phyloP scores from a whole-genome alignment of 2,888 invertebrate species.

The Drosophila prostipennis region DNA sequence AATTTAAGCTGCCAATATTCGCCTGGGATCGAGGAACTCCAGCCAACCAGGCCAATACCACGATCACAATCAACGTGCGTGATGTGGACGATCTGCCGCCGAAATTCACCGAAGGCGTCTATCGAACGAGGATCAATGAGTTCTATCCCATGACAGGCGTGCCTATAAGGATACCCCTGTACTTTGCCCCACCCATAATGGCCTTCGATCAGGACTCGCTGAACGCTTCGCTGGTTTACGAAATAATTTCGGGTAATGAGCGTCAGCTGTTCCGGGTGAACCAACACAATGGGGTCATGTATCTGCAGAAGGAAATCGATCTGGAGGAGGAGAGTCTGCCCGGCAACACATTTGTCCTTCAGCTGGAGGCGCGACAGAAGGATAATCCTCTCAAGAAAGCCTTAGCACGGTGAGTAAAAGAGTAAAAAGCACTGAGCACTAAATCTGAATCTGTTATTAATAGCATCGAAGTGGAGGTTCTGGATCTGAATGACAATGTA shows the following conservation, averaged over 20 bases:
- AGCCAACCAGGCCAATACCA: slow-evolving; percentile 89
- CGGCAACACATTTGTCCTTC: slow-evolving; percentile 90
- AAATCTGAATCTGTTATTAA: neutral
- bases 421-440: too few relatives aligned
- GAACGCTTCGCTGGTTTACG: slow-evolving; percentile 90
- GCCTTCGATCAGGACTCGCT: slow-evolving; percentile 94
- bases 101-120: slow-evolving; percentile 92
- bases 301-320: slow-evolving; percentile 92
- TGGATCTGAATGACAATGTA: slow-evolving; percentile 90
- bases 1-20: slow-evolving; percentile 89
- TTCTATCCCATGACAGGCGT: slow-evolving; percentile 91
- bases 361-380: slow-evolving; percentile 91
- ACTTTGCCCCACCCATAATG: slow-evolving; percentile 89
- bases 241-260: slow-evolving; percentile 92
- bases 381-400: slow-evolving; percentile 92
- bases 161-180: slow-evolving; percentile 88
- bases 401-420: slow-evolving; percentile 85
- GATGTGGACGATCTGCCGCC: slow-evolving; percentile 94
- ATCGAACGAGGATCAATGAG: slow-evolving; percentile 92
- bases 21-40: slow-evolving; percentile 94
- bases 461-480: slow-evolving; percentile 80
- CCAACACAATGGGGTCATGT: slow-evolving; percentile 90
- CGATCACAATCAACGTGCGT: slow-evolving; percentile 88
- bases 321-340: slow-evolving; percentile 90
- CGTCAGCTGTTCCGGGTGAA: slow-evolving; percentile 90